Evolutionary conservation across 1,140 invertebrate genomes (phyloP).

Genomic region (Euborellia annulipes): DNA sequence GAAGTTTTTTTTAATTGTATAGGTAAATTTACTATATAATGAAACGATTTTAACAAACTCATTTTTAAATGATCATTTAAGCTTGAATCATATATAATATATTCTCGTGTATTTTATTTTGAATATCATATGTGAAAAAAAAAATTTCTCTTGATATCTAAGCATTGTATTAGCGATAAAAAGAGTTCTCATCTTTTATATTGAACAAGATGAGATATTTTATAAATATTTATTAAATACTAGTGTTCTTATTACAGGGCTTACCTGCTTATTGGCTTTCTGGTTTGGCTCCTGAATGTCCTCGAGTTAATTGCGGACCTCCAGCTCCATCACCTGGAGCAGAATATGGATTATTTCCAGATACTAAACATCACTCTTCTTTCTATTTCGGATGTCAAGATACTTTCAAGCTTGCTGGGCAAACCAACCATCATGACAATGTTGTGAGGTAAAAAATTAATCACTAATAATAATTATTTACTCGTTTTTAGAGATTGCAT

Average conservation of each 20-base stretch:
- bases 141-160: no score
- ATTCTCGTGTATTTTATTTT: no score
- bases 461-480: not conserved
- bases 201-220: no score
- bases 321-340: slow-evolving; percentile 82
- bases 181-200: no score
- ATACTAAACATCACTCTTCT: slow-evolving; percentile 78
- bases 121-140: no score
- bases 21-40: no score
- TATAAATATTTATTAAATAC: no score
- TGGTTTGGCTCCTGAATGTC: slow-evolving; percentile 68
- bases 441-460: slow-evolving; percentile 45
- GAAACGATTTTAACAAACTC: no score
- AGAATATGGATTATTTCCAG: slow-evolving; percentile 71
- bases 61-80: no score
- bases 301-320: slow-evolving; percentile 69
- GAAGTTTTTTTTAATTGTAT: no score
- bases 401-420: slow-evolving; percentile 84
- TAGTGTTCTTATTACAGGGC: slow-evolving; percentile 35
- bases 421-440: slow-evolving; percentile 80
- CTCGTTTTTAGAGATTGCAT: not conserved
- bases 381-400: slow-evolving; percentile 95
- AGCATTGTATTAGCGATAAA: no score
- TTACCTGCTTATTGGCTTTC: slow-evolving; percentile 85
- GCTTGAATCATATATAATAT: no score